Conservation (phyloP, 2,888 invertebrate species). For the Atherix ibis region DNA sequence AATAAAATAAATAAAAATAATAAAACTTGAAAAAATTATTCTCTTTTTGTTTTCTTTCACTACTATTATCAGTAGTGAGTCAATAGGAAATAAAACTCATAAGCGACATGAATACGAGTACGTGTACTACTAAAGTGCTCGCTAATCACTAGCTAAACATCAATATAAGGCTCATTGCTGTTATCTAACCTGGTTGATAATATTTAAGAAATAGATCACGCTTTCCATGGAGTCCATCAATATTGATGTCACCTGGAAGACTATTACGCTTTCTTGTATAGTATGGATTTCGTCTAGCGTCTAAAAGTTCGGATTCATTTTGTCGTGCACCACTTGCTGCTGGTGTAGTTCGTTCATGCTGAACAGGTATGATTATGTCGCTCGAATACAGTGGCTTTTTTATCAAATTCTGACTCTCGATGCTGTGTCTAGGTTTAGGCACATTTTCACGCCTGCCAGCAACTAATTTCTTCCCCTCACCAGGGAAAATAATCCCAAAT, state of each 20-base stretch:
- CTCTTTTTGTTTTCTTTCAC: too few relatives aligned
- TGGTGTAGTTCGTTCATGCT: neutral
- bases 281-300: conserved; percentile 36
- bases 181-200: too few relatives aligned
- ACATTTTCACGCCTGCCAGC: conserved; percentile 19
- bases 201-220: too few relatives aligned
- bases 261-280: conserved; percentile 31
- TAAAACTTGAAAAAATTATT: too few relatives aligned
- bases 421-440: too few relatives aligned
- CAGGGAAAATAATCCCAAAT: conserved; percentile 55
- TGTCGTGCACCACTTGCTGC: conserved; percentile 1
- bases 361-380: neutral
- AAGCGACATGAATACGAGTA: too few relatives aligned
- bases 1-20: too few relatives aligned
- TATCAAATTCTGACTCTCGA: conserved; percentile 6
- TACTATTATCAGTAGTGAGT: too few relatives aligned
- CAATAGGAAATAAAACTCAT: too few relatives aligned
- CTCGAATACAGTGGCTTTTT: neutral
- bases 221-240: conserved; percentile 30
- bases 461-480: conserved; percentile 40
- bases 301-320: conserved; percentile 36
- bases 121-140: too few relatives aligned
- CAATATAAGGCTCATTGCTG: too few relatives aligned
- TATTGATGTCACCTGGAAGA: conserved; percentile 29
- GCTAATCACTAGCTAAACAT: too few relatives aligned